Evolutionary conservation across 92 coral and sea anemone species (phyloP).

Genomic region (Parazoanthus swiftii): DNA sequence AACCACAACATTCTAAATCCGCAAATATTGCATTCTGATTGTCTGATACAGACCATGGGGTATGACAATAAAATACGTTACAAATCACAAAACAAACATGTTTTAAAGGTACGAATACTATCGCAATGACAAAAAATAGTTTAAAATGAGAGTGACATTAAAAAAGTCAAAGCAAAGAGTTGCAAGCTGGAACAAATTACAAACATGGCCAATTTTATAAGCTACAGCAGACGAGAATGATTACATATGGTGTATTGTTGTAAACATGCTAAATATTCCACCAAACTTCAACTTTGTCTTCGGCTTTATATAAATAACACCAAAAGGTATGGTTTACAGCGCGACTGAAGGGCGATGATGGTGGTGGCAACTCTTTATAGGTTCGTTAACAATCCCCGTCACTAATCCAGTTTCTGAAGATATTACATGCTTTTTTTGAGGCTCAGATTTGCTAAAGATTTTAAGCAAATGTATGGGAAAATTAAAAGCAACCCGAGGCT

Average conservation of each 20-base stretch:
- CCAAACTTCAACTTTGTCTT: neutral
- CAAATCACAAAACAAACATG: neutral
- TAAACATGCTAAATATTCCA: neutral
- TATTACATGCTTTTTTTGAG: too few species aligned
- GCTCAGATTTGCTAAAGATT: too few species aligned
- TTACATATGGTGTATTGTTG: neutral
- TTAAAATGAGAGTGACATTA: neutral
- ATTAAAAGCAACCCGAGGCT: too few species aligned
- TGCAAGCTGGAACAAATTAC: too few species aligned
- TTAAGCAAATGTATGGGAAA: too few species aligned
- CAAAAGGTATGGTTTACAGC: neutral
- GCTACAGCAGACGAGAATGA: too few species aligned
- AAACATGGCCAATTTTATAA: too few species aligned
- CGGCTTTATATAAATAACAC: neutral
- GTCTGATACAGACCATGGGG: constrained; percentile 34
- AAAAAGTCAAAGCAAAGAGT: too few species aligned
- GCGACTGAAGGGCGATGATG: neutral
- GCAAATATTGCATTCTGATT: constrained; percentile 29
- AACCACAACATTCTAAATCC: neutral
- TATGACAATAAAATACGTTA: neutral
- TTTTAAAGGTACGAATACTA: neutral
- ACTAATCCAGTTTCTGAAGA: neutral
- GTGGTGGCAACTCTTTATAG: neutral
- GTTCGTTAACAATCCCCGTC: too few species aligned
- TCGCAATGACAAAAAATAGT: neutral